Evolutionary conservation across 2,113 vertebrate genomes (phyloP), one percentile per base, ranked within the genome.

Genomic region (Noctilio leporinus): DNA sequence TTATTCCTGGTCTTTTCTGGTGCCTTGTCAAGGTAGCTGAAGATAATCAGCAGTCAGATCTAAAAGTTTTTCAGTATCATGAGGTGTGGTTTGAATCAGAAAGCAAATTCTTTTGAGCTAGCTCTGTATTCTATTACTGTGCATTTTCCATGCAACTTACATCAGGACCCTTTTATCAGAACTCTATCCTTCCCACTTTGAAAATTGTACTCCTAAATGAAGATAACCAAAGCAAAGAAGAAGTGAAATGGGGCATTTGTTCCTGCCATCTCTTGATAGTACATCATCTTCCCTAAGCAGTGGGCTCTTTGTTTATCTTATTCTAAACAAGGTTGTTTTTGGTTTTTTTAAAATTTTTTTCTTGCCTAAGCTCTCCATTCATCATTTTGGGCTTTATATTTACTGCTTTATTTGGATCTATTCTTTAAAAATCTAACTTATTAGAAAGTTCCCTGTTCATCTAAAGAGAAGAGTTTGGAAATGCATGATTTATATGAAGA

Each of bases 31-130:
- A 30, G 45, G 70, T 70, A 87, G 67, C 51, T 40, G 89, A 91
- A 91, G 67, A 38, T 95, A 86, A 88, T 84, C 35, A 89, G 35
- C 38, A 88, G 45, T 95, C 59, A 87, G 80, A 89, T 82, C 9
- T 87, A 38, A 94, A 92, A 86, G 64, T 78, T 95, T 76, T 83
- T 86, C 64, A 64, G 65, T 72, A 45, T 84, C 15, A 19, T 15
- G 9, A 24, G 65, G 53, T 89, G 28, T 20, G 47, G 49, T 93
- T 96, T 91, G 84, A 55, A 67, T 92, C 51, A 86, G 82, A 90
- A 88, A 89, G 47, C 22, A 86, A 28, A 72, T 73, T 65, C 59
- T 80, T 95, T 97, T 64, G 57, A 97, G 35, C 14, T 88, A 55
- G 83, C 35, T 90, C 69, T 47, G 1, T 92, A 38, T 77, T 83